Base-by-base conservation (phyloP, 2,797 vertebrate genomes). In the Decapterus maruadsi region DNA sequence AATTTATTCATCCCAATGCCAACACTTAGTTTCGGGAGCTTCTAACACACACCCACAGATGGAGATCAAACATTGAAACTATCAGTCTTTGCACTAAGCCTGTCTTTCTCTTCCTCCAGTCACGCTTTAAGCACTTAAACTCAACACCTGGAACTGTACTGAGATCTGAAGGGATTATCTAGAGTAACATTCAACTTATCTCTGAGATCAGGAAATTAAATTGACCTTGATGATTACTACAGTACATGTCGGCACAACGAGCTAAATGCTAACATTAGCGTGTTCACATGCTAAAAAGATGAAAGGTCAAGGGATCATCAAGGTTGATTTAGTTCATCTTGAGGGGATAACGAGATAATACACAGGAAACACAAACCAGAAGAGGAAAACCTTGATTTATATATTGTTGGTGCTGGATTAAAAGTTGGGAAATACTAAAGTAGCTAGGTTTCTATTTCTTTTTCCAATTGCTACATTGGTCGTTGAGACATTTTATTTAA, bases 31-130 rank as follows among this genome's bases (percentile, higher is more conserved):
- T 66, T 71, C 36, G 17, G 42, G 42, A 43, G 61, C 58, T 54
- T 82, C 60, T n/a, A 29, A 68, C 80, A 66, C 80, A 66, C 65
- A 57, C 29, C 12, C 54, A 50, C 10, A 67, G 51, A 57, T 10
- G 34, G 8, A 42, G 77, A 83, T 82, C 68, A 81, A 72, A 73
- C 4, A 1, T 58, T 67, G 51, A 77, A 79, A 62, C 58, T 42
- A 3, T 57, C 16, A 1, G 42, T 6, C 34, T 80, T 42, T 46
- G 56, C n/a, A n/a, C n/a, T 56, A 48, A 64, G 16, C 14, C 69
- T 61, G 50, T 51, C 50, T n/a, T 54, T 51, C 50, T n/a, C 6
- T 34, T 4, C 59, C 68, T 59, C 12, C 6, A 68, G 62, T 67
- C 48, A 54, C 10, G 54, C 48, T 19, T 54, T 54, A 54, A 46